A percentile compares a stretch with the other conserved stretches of the same genome.
phyloP scores from a whole-genome alignment of 2,888 invertebrate genomes.

The Meliscaeva auricollis region DNA sequence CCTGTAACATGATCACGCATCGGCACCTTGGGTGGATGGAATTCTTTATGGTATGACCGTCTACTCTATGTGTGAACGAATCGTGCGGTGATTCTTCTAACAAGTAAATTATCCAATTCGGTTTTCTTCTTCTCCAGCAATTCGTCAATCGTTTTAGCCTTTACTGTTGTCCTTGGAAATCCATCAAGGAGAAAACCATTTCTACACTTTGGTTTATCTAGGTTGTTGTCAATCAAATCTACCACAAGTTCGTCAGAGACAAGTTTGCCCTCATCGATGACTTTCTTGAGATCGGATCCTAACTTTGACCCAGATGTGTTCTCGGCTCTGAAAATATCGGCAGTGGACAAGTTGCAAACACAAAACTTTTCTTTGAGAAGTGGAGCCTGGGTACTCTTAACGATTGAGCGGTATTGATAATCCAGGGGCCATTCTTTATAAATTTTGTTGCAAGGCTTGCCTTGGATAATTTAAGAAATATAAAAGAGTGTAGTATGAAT shows the following conservation, averaged over 20 bases:
- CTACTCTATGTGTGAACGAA: conserved; percentile 95
- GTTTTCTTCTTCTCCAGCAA: conserved; percentile 92
- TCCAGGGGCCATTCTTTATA: conserved; percentile 54
- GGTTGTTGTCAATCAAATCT: conserved; percentile 95
- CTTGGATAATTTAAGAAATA: conserved; percentile 42
- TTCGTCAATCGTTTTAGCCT: conserved; percentile 97
- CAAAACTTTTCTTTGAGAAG: conserved; percentile 93
- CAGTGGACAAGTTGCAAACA: conserved; percentile 97
- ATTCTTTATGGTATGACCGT: conserved; percentile 98
- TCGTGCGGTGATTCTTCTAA: conserved; percentile 95
- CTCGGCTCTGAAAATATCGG: conserved; percentile 98
- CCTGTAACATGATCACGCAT: conserved; percentile 98
- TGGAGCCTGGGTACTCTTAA: conserved; percentile 93
- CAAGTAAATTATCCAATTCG: conserved; percentile 92
- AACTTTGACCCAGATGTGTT: conserved; percentile 94
- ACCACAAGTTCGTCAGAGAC: conserved; percentile 98
- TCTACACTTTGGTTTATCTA: conserved; percentile 95
- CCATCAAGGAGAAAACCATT: conserved; percentile 98
- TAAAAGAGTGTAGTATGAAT: conserved; percentile 19
- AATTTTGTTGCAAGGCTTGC: conserved; percentile 26
- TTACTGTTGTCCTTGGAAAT: conserved; percentile 96
- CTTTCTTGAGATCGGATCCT: conserved; percentile 92
- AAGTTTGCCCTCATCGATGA: conserved; percentile 96
- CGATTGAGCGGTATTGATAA: conserved; percentile 71
- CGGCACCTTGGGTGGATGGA: conserved; percentile 94